These are phyloP conservation scores for Drosophila subobscura DNA, from an alignment of 1,140 invertebrate species.

Conservation along the genomic window DNA sequence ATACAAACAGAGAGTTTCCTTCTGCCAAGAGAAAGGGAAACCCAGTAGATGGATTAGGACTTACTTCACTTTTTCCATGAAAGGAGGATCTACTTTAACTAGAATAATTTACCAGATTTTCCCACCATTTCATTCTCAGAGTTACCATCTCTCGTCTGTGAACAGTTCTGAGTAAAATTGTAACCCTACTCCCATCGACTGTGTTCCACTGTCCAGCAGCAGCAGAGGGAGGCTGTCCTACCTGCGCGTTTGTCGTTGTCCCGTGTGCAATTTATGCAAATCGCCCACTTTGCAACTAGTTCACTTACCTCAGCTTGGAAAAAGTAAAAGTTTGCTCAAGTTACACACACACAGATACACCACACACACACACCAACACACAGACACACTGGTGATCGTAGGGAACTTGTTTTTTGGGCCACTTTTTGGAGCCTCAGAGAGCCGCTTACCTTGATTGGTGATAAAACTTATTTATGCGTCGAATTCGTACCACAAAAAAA, in stretches of 20 bases:
- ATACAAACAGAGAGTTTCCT: too few species aligned
- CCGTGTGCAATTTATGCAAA: conserved; percentile 71
- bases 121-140: too few species aligned
- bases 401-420: conserved; percentile 65
- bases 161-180: too few species aligned
- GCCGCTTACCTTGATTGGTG: conserved; percentile 75
- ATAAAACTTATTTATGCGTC: conserved; percentile 80
- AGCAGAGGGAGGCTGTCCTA: conserved; percentile 11
- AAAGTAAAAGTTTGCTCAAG: conserved; percentile 75
- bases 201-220: conserved; percentile 22
- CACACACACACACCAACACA: conserved; percentile 6
- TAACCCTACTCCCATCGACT: neutral
- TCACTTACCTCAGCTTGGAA: conserved; percentile 67
- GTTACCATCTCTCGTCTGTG: too few species aligned
- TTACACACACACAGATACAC: conserved; percentile 36
- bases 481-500: conserved; percentile 48
- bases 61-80: too few species aligned
- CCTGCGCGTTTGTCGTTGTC: conserved; percentile 29
- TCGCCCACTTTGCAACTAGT: conserved; percentile 75
- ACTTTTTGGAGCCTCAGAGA: conserved; percentile 49
- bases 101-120: too few species aligned
- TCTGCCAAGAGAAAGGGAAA: too few species aligned
- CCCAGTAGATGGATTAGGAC: too few species aligned
- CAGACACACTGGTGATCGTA: conserved; percentile 6
- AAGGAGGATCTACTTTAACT: too few species aligned